A percentile compares a stretch with the other conserved stretches of the same genome.
These are phyloP conservation scores for Drosophila prolongata DNA, from an alignment of 2,888 invertebrate species.

Conservation along the genomic window DNA sequence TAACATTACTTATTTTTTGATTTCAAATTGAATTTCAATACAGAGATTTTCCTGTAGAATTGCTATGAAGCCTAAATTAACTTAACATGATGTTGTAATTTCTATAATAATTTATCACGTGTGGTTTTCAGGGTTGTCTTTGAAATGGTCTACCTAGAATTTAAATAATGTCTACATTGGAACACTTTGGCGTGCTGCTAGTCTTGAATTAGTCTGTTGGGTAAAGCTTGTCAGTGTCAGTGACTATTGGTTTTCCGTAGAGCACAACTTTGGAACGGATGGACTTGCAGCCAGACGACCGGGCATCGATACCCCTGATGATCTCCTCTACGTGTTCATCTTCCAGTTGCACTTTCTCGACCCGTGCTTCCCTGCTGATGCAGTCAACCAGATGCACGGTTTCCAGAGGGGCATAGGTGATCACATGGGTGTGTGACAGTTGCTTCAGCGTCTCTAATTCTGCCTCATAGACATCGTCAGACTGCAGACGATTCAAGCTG, in stretches of 20 bases:
- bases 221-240: too few species aligned
- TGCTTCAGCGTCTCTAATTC: constrained; percentile 43
- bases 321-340: constrained; percentile 56
- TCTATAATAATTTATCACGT: not conserved
- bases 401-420: constrained; percentile 70
- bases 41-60: too few species aligned
- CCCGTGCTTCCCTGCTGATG: constrained; percentile 65
- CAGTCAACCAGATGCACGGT: constrained; percentile 72
- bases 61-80: too few species aligned
- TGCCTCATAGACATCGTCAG: constrained; percentile 30
- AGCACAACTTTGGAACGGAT: constrained; percentile 50
- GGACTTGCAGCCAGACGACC: constrained; percentile 81
- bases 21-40: not conserved
- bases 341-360: constrained; percentile 58
- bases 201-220: not conserved
- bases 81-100: not conserved
- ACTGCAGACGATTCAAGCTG: constrained; percentile 64
- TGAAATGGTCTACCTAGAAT: not conserved
- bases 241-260: constrained; percentile 1
- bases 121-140: not conserved
- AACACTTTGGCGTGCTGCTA: constrained; percentile 2
- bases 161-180: not conserved
- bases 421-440: constrained; percentile 59
- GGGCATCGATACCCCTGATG: constrained; percentile 62
- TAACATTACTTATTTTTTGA: not conserved